Evolutionary conservation across 2,888 invertebrate genomes (phyloP), one percentile per base, ranked within the genome.

Genomic region (Plusia festucae): DNA sequence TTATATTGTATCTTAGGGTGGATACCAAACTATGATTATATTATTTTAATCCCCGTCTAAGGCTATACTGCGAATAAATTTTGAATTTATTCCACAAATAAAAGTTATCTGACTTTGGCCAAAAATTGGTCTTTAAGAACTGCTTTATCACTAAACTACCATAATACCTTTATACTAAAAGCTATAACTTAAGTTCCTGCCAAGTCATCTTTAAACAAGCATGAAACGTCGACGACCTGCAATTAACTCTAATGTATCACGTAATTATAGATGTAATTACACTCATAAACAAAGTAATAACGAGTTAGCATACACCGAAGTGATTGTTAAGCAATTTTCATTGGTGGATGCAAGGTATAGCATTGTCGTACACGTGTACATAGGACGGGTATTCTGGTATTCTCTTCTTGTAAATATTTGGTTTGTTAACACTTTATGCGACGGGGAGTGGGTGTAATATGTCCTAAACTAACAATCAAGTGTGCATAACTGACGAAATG

Each of bases 381-480:
- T 73, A 83, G 80, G 79, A 73, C 69, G 56, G 65, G 44, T 44
- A 44, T 44, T n/a, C 34, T 63, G 72, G 70, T 68, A 78, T 79
- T 73, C 80, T 82, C 74, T 77, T 57, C 65, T 53, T 57, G 67
- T 74, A 70, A 76, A 79, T 74, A 73, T 85, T 82, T 82, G 79
- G 72, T 76, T 71, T 71, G 68, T 66, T 62, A 73, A 79, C 80
- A 74, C 77, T 78, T 72, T 58, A 63, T 68, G 65, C 63, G 62
- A 70, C 65, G 65, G 70, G 53, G 74, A 55, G 74, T 73, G 67
- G 69, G 65, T 70, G 76, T 84, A 79, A 83, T 82, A 81, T 76
- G 72, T 78, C 85, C 85, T 86, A 86, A 84, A 81, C 81, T 72
- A 85, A 86, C 85, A 86, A 65, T 68, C 62, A 83, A 72, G 77